Evolutionary conservation across 2,888 invertebrate species (phyloP).

Genomic region (Capitulum mitella): DNA sequence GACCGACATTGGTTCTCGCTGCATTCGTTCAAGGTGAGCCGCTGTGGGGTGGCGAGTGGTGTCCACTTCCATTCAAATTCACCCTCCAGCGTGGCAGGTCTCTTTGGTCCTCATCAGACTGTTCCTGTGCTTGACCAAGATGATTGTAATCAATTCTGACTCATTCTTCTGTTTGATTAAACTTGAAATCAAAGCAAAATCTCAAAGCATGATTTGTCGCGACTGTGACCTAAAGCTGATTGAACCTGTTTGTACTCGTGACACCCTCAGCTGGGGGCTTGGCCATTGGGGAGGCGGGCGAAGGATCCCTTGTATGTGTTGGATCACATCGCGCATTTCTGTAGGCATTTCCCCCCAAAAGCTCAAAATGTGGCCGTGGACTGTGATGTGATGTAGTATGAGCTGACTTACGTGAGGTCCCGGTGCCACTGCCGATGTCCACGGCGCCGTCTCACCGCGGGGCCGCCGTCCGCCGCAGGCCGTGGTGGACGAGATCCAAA

Average conservation of each 20-base stretch:
- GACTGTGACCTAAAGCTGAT: too few species aligned
- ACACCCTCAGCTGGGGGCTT: too few species aligned
- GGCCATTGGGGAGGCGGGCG: too few species aligned
- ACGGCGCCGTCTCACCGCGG: too few species aligned
- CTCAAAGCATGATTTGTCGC: too few species aligned
- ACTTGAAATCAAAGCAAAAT: neutral
- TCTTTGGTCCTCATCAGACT: neutral
- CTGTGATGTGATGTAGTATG: neutral
- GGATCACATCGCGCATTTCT: neutral
- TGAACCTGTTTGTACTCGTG: too few species aligned
- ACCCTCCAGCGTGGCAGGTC: neutral
- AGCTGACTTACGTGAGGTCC: neutral
- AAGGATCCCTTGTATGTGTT: neutral
- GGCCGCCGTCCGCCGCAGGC: neutral
- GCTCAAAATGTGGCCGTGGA: neutral
- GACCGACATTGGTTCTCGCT: neutral
- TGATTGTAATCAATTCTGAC: neutral
- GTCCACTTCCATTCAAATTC: too few species aligned
- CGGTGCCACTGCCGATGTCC: too few species aligned
- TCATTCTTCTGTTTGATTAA: neutral
- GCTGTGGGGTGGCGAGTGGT: too few species aligned
- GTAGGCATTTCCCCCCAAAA: too few species aligned
- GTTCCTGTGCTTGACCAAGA: neutral
- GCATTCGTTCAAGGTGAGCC: neutral
- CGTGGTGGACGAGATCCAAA: neutral